Base-by-base conservation (phyloP, 2,888 invertebrate species). In the Nemotelus pantherinus region DNA sequence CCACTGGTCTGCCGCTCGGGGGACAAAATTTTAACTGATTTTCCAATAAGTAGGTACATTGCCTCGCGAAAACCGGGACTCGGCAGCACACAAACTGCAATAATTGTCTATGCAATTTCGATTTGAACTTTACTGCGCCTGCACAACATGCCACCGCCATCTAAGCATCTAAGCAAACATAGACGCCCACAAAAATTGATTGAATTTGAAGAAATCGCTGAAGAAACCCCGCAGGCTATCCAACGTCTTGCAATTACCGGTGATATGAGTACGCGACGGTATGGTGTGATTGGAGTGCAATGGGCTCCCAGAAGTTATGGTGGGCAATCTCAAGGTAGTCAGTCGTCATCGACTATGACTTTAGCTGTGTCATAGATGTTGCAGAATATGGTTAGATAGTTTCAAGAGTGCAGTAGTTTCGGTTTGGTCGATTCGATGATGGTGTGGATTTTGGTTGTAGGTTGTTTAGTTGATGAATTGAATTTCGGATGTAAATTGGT, bases 161-260 rank as follows among this genome's bases (percentile, higher is more conserved):
- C 60, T 25, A 25, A 25, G 41, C 39, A 60, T 60, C 60, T 60
- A 60, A 60, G 60, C 41, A 60, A 60, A 60, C 41, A 39, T 39
- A 43, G 1, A 39, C 60, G 60, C 60, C 60, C 41, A 60, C 60
- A n/a, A 60, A 43, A 25, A 25, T 25, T 25, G 25, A 60, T 60
- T 58, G n/a, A 60, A n/a, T 60, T 60, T 3, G 41, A 60, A 25
- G 25, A 25, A 25, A 25, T 25, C 1, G 25, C 25, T 25, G 25
- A 25, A 25, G 25, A 25, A 41, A 39, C 7, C 60, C 60, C 60
- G 25, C 41, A 60, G 60, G 60, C 60, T 41, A 60, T 60, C 41
- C 60, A 60, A 25, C 41, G 5, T 50, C 50, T 50, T 50, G 50
- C 50, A 50, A 50, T 50, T 7, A 50, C 9, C 10, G 25, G 25